A percentile compares a stretch with the other conserved stretches of the same genome.
These are phyloP conservation scores for Trematocara stigmaticum DNA, from an alignment of 2,113 vertebrate genomes.

Conservation along the genomic window DNA sequence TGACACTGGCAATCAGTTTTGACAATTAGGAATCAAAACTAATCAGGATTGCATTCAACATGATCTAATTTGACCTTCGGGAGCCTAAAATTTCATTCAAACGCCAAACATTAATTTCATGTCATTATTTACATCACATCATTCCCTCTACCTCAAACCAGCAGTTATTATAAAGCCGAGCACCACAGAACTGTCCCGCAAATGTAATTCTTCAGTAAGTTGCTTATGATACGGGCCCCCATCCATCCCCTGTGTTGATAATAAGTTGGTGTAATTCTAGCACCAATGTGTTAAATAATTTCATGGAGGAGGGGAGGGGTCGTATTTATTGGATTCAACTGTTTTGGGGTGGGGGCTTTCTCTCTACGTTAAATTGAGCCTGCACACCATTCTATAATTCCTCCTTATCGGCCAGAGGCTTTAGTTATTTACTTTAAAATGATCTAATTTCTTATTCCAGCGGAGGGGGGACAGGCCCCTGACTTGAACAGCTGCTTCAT, in stretches of 20 bases:
- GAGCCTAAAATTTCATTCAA: background rate
- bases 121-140: background rate
- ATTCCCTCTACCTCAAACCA: background rate
- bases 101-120: background rate
- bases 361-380: slow-evolving; percentile 65
- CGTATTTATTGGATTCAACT: slow-evolving; percentile 70
- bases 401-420: slow-evolving; percentile 75
- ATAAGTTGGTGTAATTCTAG: slow-evolving; percentile 46
- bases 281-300: slow-evolving; percentile 60
- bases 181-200: background rate
- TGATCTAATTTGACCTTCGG: slow-evolving; percentile 22
- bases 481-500: slow-evolving; percentile 87
- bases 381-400: slow-evolving; percentile 76
- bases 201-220: slow-evolving; percentile 37
- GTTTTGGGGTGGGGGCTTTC: slow-evolving; percentile 43
- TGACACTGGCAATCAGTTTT: background rate
- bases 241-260: slow-evolving; percentile 44
- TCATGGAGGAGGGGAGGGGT: slow-evolving; percentile 37
- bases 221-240: slow-evolving; percentile 7
- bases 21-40: background rate
- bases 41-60: background rate
- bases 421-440: slow-evolving; percentile 85
- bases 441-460: slow-evolving; percentile 83
- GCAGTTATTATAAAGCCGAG: background rate
- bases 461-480: slow-evolving; percentile 73